Evolutionary conservation across 2,888 invertebrate species (phyloP).

Genomic region (Mythimna ferrago): DNA sequence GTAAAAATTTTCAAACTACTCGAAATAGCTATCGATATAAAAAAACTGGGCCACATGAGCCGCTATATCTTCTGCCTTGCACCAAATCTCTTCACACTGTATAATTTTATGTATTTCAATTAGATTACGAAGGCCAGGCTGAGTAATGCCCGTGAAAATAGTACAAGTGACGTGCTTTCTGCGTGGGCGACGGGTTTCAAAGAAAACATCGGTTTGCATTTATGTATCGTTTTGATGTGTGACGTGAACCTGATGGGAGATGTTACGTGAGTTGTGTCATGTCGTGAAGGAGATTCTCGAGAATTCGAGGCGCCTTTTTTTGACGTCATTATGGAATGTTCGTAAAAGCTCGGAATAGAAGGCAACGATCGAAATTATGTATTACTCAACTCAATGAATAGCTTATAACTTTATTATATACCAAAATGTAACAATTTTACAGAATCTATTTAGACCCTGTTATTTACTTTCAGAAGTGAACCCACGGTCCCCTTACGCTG

Average conservation of each 20-base stretch:
- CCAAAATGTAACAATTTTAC: too few relatives aligned
- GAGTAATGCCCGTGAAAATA: slow-evolving; percentile 70
- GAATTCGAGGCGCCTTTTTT: slow-evolving; percentile 42
- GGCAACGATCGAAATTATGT: too few relatives aligned
- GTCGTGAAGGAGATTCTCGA: slow-evolving; percentile 34
- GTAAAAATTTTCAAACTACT: too few relatives aligned
- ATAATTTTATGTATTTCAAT: slow-evolving; percentile 67
- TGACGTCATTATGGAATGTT: slow-evolving; percentile 7
- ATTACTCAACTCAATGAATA: too few relatives aligned
- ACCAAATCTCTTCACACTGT: slow-evolving; percentile 25
- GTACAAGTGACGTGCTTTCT: slow-evolving; percentile 27
- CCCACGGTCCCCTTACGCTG: too few relatives aligned
- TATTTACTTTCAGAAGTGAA: too few relatives aligned
- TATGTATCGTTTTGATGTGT: slow-evolving; percentile 34
- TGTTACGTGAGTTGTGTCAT: slow-evolving; percentile 37
- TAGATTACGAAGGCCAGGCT: slow-evolving; percentile 65
- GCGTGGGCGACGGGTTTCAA: slow-evolving; percentile 41
- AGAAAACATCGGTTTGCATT: slow-evolving; percentile 41
- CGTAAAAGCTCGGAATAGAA: neutral
- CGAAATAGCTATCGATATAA: neutral
- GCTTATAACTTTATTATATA: too few relatives aligned
- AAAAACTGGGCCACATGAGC: slow-evolving; percentile 8
- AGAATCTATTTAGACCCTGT: too few relatives aligned
- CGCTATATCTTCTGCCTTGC: slow-evolving; percentile 29
- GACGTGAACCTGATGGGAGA: slow-evolving; percentile 18